These are phyloP conservation scores for Andricus quercusramuli DNA, from an alignment of 2,888 invertebrate species.

Conservation along the genomic window DNA sequence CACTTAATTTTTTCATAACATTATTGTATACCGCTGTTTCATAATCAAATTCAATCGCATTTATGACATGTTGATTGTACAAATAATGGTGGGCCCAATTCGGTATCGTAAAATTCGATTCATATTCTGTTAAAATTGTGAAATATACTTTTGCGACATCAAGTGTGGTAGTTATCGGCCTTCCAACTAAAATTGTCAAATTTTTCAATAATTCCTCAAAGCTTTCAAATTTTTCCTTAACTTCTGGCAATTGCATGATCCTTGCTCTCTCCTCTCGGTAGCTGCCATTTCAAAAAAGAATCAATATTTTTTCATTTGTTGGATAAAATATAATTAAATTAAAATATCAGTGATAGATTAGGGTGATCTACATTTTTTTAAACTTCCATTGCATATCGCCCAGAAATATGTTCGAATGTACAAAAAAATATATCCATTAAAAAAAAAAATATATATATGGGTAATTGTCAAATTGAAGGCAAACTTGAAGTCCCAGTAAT, in stretches of 20 bases:
- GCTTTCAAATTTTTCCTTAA: not conserved
- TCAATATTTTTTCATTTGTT: not conserved
- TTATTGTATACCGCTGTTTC: slow-evolving; percentile 81
- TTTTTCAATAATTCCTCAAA: not conserved
- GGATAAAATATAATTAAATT: not conserved
- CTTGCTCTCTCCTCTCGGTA: not conserved
- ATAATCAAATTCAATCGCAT: slow-evolving; percentile 80
- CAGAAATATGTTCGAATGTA: too few species aligned
- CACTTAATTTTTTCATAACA: slow-evolving; percentile 80
- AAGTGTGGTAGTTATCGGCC: not conserved
- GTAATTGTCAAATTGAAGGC: too few species aligned
- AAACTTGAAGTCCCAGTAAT: too few species aligned
- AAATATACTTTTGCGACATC: slow-evolving; percentile 15
- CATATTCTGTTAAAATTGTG: slow-evolving; percentile 9
- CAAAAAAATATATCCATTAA: too few species aligned
- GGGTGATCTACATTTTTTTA: too few species aligned
- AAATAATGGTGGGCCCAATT: slow-evolving; percentile 81
- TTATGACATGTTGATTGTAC: slow-evolving; percentile 79
- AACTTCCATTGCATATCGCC: too few species aligned
- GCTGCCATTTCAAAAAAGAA: not conserved
- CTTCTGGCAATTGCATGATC: not conserved
- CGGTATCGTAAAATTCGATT: slow-evolving; percentile 77
- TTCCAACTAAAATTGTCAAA: slow-evolving; percentile 5
- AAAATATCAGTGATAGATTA: not conserved
- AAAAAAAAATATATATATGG: too few species aligned